A percentile compares a stretch with the other conserved stretches of the same genome.
These are phyloP conservation scores for Monopis laevigella DNA, from an alignment of 2,888 invertebrate genomes.

Conservation along the genomic window DNA sequence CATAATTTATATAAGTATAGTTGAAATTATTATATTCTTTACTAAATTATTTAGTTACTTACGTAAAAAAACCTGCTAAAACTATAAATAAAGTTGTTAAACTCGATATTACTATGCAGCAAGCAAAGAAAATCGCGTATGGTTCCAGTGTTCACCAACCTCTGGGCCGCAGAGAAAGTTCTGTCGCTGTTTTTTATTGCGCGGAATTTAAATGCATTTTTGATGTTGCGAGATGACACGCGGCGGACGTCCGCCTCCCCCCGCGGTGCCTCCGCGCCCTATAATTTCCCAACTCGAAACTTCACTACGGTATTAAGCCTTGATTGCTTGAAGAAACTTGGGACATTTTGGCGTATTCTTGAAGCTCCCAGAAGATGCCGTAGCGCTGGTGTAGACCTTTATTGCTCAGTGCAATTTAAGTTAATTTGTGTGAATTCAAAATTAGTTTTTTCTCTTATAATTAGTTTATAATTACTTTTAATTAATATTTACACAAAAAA, in stretches of 20 bases:
- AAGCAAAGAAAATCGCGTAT: neutral
- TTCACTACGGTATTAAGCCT: conserved; percentile 67
- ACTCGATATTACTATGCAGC: neutral
- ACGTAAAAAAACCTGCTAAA: no score
- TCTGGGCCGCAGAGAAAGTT: conserved; percentile 40
- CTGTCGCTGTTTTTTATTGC: conserved; percentile 66
- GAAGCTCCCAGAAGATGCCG: conserved; percentile 59
- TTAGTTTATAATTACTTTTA: no score
- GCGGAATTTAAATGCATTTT: conserved; percentile 69
- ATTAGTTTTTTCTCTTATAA: no score
- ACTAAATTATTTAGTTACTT: no score
- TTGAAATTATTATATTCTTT: no score
- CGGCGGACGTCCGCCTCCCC: conserved; percentile 55
- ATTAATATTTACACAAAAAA: neutral
- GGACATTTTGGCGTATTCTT: conserved; percentile 66
- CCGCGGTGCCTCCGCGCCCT: conserved; percentile 31
- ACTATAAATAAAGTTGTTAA: neutral
- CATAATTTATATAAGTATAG: no score
- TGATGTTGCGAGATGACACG: conserved; percentile 69
- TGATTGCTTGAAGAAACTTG: conserved; percentile 67
- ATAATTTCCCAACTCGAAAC: conserved; percentile 67
- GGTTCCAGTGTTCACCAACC: conserved; percentile 1
- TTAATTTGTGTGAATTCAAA: no score
- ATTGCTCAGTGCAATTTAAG: conserved; percentile 57
- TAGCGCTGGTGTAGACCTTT: conserved; percentile 55